Base-by-base conservation (phyloP, 2,113 vertebrate species). In the Microtus montanus region DNA sequence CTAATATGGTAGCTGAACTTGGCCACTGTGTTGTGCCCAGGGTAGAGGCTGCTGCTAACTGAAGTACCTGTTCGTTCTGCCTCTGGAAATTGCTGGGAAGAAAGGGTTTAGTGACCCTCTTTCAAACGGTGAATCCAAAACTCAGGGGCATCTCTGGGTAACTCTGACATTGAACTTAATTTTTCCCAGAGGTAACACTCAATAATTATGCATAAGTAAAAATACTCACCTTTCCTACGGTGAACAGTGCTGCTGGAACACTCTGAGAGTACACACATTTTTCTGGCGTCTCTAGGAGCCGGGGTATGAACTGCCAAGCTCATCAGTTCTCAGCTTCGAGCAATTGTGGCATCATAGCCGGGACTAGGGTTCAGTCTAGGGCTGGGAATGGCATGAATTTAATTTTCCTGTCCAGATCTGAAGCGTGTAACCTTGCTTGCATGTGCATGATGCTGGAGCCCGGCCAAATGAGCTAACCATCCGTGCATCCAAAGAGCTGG, bases 1-100 rank as follows among this genome's bases (percentile, higher is more conserved):
- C 97, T 97, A 96, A 97, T 97, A 95, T 97, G 96, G 95, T 41
- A 97, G 35, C 61, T 19, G 5, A 96, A 83, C 96, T 96, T 75
- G 74, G 95, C 96, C 88, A 93, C 96, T 95, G 96, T 77, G 63
- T 94, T 95, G 93, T 95, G 85, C 66, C 38, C 83, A 71, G 89
- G 96, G 95, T 91, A 88, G 7, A 94, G 95, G 95, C 90, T 30
- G 47, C 92, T 92, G 94, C 96, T 44, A 7, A 94, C 96, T 94
- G 82, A 94, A 92, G 90, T 66, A 92, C 94, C 52, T 96, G 35
- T 78, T 97, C 44, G 49, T 94, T 8, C 38, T 52, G 30, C 58
- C 96, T n/a, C 71, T 95, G 91, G 52, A 97, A 98, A 96, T 91
- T 52, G 10, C 68, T 70, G 41, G n/a, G 64, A 96, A 94, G 84